Conservation (phyloP, 2,888 invertebrate genomes). For the Sarcophaga subvicina region DNA sequence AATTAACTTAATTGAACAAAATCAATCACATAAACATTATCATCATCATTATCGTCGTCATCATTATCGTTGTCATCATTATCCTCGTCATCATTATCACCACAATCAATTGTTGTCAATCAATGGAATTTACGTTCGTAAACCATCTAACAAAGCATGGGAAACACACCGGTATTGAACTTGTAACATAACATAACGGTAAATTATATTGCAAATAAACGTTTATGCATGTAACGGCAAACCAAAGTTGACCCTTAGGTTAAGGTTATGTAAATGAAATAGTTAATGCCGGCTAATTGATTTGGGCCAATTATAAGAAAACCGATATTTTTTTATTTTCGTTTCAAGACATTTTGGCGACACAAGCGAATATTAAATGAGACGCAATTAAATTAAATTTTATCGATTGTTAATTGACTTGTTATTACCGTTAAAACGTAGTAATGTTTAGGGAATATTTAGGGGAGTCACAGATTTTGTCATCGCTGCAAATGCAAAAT, state of each 20-base stretch:
- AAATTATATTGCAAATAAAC: slow-evolving; percentile 23
- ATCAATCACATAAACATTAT: slow-evolving; percentile 58
- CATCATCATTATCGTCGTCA: background rate
- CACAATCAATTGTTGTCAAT: slow-evolving; percentile 9
- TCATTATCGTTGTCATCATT: background rate
- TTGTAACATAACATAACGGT: background rate
- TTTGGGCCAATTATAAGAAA: background rate
- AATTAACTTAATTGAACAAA: slow-evolving; percentile 66
- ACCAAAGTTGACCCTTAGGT: background rate
- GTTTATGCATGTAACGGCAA: background rate
- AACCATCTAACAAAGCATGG: background rate
- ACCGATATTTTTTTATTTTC: background rate
- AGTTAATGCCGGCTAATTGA: background rate
- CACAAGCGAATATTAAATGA: background rate
- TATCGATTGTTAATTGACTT: background rate
- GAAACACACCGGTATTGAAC: background rate
- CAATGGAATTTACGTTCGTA: slow-evolving; percentile 21
- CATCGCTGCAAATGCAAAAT: too few species aligned
- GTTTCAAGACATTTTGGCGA: background rate
- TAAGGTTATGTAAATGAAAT: slow-evolving; percentile 1
- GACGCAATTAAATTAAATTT: background rate
- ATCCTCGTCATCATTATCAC: background rate
- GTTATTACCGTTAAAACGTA: background rate
- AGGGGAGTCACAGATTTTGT: too few species aligned
- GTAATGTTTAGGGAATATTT: too few species aligned